Base-by-base conservation (phyloP, 1,140 invertebrate species). In the Magallana angulata region DNA sequence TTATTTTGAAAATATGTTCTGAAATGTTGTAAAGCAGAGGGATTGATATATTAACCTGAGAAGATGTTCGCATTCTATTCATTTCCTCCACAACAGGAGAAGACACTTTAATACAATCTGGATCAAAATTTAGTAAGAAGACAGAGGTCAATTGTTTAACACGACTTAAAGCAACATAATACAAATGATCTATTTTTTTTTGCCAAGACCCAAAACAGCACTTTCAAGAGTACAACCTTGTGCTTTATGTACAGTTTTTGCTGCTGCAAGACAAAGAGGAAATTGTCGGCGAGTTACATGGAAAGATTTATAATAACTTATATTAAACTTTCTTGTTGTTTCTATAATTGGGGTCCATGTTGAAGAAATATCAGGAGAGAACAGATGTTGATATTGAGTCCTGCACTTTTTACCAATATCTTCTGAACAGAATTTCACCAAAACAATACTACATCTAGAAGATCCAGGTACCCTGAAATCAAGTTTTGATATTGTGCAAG, bases 371-470 rank as follows among this genome's bases (percentile, higher is more conserved):
- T 24, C 24, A 24, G 24, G 24, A 24, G 24, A 24, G 24, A 24
- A 24, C 24, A 57, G 56, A 12, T 16, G 36, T 57, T 24, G 60
- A 88, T 62, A 88, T 18, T 85, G 84, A 57, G 8, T 7, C 36
- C n/a, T 59, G 85, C 62, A 80, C 48, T n/a, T 60, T 16, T 24
- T 83, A 80, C 11, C 18, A 36, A 16, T 48, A 59, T 8, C 59
- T 24, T 84, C 84, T 62, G 60, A 68, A 18, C 64, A 30, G 5
- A 18, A 2, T 59, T 85, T 62, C 62, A 88, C 87, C 89, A 84
- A 90, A 16, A 90, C 83, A 36, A 90, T 90, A 24, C 87, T 87
- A 80, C 82, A 87, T 36, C 89, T 84, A 1, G 9, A 24, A 2
- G 86, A 89, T 80, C 30, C 24, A 7, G n/a, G 12, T 82, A 88